Conservation (phyloP, 2,888 invertebrate species). For the Trachelus tabidus region DNA sequence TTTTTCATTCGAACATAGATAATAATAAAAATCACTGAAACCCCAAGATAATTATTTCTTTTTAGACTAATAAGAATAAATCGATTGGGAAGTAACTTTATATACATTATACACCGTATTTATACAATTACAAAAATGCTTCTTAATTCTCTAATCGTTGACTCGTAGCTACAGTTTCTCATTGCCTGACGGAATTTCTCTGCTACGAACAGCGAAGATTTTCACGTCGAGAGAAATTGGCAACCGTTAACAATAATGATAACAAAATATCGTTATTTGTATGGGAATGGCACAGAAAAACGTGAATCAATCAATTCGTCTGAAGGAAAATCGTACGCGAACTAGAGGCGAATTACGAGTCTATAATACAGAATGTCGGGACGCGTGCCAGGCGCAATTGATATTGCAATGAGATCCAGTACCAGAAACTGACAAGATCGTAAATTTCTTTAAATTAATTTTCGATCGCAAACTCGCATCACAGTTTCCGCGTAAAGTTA, state of each 20-base stretch:
- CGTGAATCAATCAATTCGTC: conserved; percentile 25
- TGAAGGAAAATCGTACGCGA: not conserved
- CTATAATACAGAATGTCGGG: not conserved
- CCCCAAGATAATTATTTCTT: conserved; percentile 29
- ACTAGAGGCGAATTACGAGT: not conserved
- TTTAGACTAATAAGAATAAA: conserved; percentile 6
- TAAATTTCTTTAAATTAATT: conserved; percentile 11
- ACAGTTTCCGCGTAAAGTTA: conserved; percentile 5
- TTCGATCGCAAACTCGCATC: conserved; percentile 15
- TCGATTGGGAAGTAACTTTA: conserved; percentile 38
- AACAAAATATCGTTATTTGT: conserved; percentile 45
- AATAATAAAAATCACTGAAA: conserved; percentile 55
- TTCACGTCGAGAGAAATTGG: not conserved
- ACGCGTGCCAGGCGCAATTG: too few species aligned
- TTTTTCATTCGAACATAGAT: conserved; percentile 48
- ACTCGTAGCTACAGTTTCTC: conserved; percentile 16
- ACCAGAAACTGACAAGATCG: not conserved
- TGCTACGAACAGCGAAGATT: not conserved
- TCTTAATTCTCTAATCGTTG: conserved; percentile 27
- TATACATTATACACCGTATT: conserved; percentile 45
- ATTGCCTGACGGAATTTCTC: not conserved
- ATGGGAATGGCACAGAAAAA: conserved; percentile 60
- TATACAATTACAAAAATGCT: conserved; percentile 50
- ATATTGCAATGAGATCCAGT: not conserved
- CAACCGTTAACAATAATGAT: conserved; percentile 31